Base-by-base conservation (phyloP, 2,888 invertebrate genomes). In the Baronia brevicornis region DNA sequence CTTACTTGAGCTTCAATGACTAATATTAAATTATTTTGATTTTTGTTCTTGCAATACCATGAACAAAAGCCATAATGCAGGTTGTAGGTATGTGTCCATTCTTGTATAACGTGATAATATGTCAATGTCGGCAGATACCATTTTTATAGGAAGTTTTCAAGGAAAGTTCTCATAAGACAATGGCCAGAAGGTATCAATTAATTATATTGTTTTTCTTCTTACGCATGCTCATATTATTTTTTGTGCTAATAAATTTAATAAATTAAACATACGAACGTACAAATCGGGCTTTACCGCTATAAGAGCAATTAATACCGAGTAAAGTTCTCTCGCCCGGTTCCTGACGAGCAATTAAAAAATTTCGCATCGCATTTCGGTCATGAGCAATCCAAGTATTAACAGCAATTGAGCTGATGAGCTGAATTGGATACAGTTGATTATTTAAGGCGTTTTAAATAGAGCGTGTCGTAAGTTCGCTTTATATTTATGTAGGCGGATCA, bases 371-470 rank as follows among this genome's bases (percentile, higher is more conserved):
- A 63, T 70, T 68, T 69, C 62, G 65, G 60, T 48, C 54, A 62
- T 66, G 66, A 67, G 60, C 68, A 69, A 70, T 71, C 70, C 65
- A 47, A 38, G 71, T 70, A 74, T 77, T 70, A 77, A 70, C 69
- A 71, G 60, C 70, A 82, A 82, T 82, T 80, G 75, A 55, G 60
- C 63, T 79, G 72, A 82, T 73, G 65, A 61, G 67, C 68, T 54
- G 71, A 82, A 80, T 79, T 80, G 74, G 71, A 72, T 77, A 63
- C 72, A 61, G 54, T 67, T 69, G 68, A 79, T 78, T 72, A 78
- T 71, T 71, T 73, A 77, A 82, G 71, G 60, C 70, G 60, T 47
- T 56, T 54, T 55, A 68, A 73, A 67, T 75, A 58, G 65, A 49
- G 49, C 58, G 60, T 63, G 65, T 53, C 60, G 63, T 54, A 62